Percentiles rank a stretch among this genome's conserved stretches.
These are phyloP conservation scores for Crotalus horridus DNA, from an alignment of 2,113 vertebrate genomes.

Conservation along the genomic window DNA sequence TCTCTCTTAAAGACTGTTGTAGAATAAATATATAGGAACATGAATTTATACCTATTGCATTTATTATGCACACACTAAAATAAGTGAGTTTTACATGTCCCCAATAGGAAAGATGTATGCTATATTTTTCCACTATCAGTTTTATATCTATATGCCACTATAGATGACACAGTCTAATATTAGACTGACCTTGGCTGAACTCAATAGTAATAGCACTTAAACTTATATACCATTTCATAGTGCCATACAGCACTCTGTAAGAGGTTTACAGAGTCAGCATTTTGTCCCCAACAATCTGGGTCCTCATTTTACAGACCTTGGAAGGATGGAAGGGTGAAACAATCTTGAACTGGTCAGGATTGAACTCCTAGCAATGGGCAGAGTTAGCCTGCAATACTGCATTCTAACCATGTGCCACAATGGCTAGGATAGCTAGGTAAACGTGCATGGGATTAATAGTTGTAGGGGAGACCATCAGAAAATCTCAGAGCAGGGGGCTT, in stretches of 20 bases:
- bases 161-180: background rate
- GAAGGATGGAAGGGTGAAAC: background rate
- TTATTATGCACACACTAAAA: background rate
- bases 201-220: background rate
- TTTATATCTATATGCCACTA: background rate
- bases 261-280: background rate
- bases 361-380: background rate
- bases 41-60: background rate
- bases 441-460: background rate
- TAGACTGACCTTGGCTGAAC: background rate
- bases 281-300: background rate
- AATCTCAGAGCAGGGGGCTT: background rate
- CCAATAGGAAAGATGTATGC: background rate
- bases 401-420: background rate
- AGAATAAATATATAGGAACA: background rate
- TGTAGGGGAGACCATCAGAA: background rate
- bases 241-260: background rate
- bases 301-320: background rate
- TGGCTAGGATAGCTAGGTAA: background rate
- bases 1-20: background rate
- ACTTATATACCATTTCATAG: background rate
- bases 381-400: background rate
- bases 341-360: background rate
- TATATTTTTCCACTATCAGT: background rate
- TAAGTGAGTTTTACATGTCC: background rate